phyloP scores from a whole-genome alignment of 2,113 vertebrate genomes.

The Dipodomys merriami region DNA sequence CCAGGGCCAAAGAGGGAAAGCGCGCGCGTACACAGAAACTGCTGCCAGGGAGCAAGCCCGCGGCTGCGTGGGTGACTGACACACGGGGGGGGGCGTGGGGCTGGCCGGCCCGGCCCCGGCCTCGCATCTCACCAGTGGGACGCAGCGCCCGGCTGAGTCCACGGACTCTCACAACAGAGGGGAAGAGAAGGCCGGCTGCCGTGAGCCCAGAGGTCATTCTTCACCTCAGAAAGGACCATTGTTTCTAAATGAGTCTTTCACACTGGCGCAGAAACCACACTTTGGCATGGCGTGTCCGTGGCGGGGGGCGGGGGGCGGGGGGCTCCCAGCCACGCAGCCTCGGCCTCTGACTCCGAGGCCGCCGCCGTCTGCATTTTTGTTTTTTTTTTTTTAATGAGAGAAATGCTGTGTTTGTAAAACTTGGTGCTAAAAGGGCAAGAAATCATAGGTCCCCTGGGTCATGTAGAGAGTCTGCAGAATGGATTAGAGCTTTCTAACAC shows the following conservation, averaged over 20 bases:
- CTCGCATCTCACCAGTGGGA: not conserved
- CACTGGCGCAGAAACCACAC: slow-evolving; percentile 17
- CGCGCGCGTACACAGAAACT: too few relatives aligned
- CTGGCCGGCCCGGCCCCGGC: too few relatives aligned
- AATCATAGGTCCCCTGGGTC: slow-evolving; percentile 81
- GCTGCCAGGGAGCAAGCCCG: too few relatives aligned
- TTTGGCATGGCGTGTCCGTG: slow-evolving; percentile 58
- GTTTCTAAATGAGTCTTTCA: slow-evolving; percentile 50
- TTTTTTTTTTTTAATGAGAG: slow-evolving; percentile 30
- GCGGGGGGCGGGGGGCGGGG: slow-evolving; percentile 20
- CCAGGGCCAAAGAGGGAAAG: slow-evolving; percentile 6
- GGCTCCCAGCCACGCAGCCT: not conserved
- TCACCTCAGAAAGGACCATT: slow-evolving; percentile 42
- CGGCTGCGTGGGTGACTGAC: too few relatives aligned
- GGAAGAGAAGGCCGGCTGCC: not conserved
- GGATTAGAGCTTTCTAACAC: slow-evolving; percentile 82
- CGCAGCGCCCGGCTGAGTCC: rapidly evolving
- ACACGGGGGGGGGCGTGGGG: too few relatives aligned
- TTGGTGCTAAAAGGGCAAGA: slow-evolving; percentile 83
- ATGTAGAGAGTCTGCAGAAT: slow-evolving; percentile 84
- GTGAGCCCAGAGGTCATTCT: not conserved
- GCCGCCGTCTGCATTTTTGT: too few relatives aligned
- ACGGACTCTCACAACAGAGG: not conserved
- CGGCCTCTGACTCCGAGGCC: slow-evolving; percentile 25
- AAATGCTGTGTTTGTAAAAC: slow-evolving; percentile 82